Base-by-base conservation (phyloP, 2,888 invertebrate genomes). In the Zele albiditarsus region DNA sequence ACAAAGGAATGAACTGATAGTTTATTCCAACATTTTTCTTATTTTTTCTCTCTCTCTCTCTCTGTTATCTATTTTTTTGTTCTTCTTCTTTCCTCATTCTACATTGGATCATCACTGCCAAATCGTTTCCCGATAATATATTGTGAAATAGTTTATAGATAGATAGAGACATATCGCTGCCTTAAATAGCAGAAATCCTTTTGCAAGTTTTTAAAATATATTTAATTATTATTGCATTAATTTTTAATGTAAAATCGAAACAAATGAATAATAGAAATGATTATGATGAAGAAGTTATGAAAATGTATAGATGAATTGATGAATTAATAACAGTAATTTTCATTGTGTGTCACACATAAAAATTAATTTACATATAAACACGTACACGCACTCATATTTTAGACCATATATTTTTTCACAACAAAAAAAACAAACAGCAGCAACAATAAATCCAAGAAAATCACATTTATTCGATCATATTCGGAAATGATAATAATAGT, bases 391-490 rank as follows among this genome's bases (percentile, higher is more conserved):
- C 62, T 33, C 38, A 63, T 33, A 62, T 69, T 69, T 63, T 66
- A 71, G 49, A 74, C 63, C 42, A 63, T 70, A 28, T 74, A 74
- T 74, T 74, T 74, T 74, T 74, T 38, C 74, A 74, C 70, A 66
- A 65, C 38, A 31, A 46, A 60, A 28, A 25, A 46, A 60, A 6
- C 42, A 60, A 60, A 71, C 42, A 49, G 23, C 28, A 49, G 6
- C 42, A 58, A 42, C 1, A 14, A 57, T 27, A 23, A 58, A 33
- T 20, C 14, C 6, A 38, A 38, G 12, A 62, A 38, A 74, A 66
- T 58, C 14, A 38, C 58, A 67, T 66, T 60, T 71, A 46, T 71
- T 27, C 46, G 49, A 46, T 67, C 49, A 60, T 70, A 27, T 25
- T 25, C 25, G 25, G 42, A 42, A 25, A 70, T 23, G 16, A 33